A percentile compares a stretch with the other conserved stretches of the same genome.
These are phyloP conservation scores for Periparus ater DNA, from an alignment of 2,797 vertebrate species.

Conservation along the genomic window DNA sequence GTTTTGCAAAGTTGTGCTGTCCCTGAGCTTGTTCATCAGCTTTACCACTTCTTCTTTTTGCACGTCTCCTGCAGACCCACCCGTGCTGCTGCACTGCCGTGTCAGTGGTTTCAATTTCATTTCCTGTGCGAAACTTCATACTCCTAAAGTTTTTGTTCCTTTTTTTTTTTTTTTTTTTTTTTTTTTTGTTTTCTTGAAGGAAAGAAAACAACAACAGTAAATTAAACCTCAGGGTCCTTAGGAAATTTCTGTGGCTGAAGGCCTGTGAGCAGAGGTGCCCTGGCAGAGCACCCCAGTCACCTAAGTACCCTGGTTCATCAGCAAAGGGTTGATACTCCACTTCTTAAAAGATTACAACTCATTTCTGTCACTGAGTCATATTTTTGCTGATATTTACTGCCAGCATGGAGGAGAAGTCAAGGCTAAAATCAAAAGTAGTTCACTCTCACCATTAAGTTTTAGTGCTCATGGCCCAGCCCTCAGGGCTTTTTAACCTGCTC, in stretches of 20 bases:
- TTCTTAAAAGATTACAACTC: not conserved
- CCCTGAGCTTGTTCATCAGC: not conserved
- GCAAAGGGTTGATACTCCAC: not conserved
- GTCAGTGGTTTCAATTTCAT: conserved; percentile 25
- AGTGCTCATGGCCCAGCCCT: not conserved
- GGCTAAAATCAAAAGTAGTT: conserved; percentile 1
- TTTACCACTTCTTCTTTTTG: conserved; percentile 45
- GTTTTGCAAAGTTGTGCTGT: not conserved
- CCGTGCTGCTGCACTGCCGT: fast-evolving
- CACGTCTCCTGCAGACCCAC: not conserved
- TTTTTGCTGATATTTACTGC: not conserved
- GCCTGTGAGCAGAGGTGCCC: not conserved
- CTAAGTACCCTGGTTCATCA: fast-evolving
- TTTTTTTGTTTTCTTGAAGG: not conserved
- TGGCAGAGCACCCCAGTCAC: not conserved
- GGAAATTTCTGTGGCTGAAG: not conserved
- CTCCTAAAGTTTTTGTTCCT: conserved; percentile 4
- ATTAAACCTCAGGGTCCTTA: not conserved
- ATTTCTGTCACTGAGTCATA: not conserved
- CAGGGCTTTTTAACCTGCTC: not conserved
- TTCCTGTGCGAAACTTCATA: conserved; percentile 50
- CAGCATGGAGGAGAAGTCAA: not conserved
- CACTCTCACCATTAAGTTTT: not conserved
- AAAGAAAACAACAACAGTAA: conserved; percentile 19
- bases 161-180: not conserved